Percentiles rank a stretch among this genome's conserved stretches.
Evolutionary conservation across 2,888 invertebrate genomes (phyloP).

Genomic region (Pharmacophagus antenor): DNA sequence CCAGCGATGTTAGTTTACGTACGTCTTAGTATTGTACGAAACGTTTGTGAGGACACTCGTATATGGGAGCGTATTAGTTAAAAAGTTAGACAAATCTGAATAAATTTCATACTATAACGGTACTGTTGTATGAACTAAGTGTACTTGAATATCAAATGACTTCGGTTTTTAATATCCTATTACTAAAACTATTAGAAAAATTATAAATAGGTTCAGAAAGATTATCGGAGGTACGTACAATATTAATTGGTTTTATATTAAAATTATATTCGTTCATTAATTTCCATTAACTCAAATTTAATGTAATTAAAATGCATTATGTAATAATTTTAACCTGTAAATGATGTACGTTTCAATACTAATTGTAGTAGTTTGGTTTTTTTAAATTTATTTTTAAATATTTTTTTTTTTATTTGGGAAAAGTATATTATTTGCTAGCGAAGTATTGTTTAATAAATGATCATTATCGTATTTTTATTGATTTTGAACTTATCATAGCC

Average conservation of each 20-base stretch:
- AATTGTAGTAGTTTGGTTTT: too few species aligned
- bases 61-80: too few species aligned
- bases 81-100: neutral
- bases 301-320: neutral
- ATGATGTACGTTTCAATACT: too few species aligned
- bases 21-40: conserved; percentile 4
- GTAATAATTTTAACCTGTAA: too few species aligned
- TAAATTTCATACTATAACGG: neutral
- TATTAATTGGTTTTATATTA: neutral
- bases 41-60: conserved; percentile 4
- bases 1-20: conserved; percentile 4
- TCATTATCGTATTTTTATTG: too few species aligned
- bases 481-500: too few species aligned
- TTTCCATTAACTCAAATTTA: neutral
- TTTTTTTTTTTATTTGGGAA: too few species aligned
- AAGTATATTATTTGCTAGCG: too few species aligned
- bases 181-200: neutral
- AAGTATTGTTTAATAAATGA: too few species aligned
- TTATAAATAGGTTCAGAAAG: neutral
- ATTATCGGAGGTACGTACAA: neutral
- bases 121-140: neutral
- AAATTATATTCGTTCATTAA: neutral
- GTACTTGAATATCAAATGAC: neutral
- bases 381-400: too few species aligned
- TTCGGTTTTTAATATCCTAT: neutral